Base-by-base conservation (phyloP, 2,113 vertebrate species). In the Amphiprion percula region DNA sequence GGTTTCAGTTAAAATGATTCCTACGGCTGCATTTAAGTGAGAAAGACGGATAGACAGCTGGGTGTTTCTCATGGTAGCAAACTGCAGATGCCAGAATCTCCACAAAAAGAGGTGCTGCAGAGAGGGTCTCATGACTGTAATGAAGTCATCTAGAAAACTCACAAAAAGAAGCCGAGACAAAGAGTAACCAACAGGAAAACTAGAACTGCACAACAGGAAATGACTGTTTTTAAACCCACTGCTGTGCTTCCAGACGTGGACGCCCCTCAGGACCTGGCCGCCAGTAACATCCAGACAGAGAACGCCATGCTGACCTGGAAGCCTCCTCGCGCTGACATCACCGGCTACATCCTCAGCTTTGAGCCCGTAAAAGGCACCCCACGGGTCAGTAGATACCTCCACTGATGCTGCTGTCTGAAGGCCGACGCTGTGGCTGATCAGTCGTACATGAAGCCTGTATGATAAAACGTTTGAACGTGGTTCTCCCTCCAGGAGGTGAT, bases 321-420 rank as follows among this genome's bases (percentile, higher is more conserved):
- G 74, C 93, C 96, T 15, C 97, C 98, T 2, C 94, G 93, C 3
- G 97, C 96, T 2, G 91, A 96, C 12, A 95, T 99, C 90, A 97
- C 96, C 0, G 97, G 93, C 0, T 99, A 99, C 90, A 96, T 97
- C 61, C 94, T 99, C 66, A 97, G 96, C 90, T 98, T 96, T 0
- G 94, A 97, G 89, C 96, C 98, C 0, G 59, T 94, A 0, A 97
- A 97, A 10, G 97, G 97, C 50, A 91, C 74, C 62, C 79, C 96
- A 82, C 96, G 97, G 95, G 98, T 99, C 90, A 74, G 87, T 75
- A 10, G 1, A 60, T 11, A 26, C 15, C 7, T 10, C 11, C 46
- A 50, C 49, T 12, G 55, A 52, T 15, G 8, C 44, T 23, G 54
- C 30, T n/a, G 5, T 39, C 14, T 1, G 2, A 33, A 39, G 16